Evolutionary conservation across 2,888 invertebrate genomes (phyloP), one percentile per base, ranked within the genome.

Genomic region (Leuctra nigra): DNA sequence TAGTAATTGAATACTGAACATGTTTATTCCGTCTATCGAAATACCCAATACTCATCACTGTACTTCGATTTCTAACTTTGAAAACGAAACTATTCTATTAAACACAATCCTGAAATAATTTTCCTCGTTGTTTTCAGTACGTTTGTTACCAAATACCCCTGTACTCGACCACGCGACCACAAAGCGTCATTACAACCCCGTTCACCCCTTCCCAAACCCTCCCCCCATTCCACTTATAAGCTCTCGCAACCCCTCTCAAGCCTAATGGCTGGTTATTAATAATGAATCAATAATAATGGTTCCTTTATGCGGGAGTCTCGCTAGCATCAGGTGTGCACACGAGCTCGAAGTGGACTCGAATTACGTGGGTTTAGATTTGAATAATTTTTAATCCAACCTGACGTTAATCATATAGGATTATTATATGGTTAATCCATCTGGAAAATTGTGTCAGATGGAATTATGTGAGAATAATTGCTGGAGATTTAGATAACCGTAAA

Each of bases 211-310:
- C 39, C 44, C 14, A 6, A 11, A 39, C 39, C 39, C 39, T n/a
- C 11, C 24, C 23, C 38, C 23, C 13, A 14, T 16, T 16, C 54
- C 41, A 13, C 50, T 16, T 33, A 16, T 7, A 18, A 33, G 18
- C 36, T 11, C 35, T 14, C 18, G 14, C 16, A 35, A 3, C 38
- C 29, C 29, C 56, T 13, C 36, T 4, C 46, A 35, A 16, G 52
- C 48, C 57, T 59, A 56, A 59, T 59, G 59, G 59, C 56, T 53
- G 48, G 59, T 54, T 59, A 59, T 59, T 59, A 56, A 59, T 59
- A 59, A 56, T 59, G 56, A 59, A 59, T 59, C 59, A 54, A 59
- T 59, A 59, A 41, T 59, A 56, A 59, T 56, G 56, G 48, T 53
- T 47, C 54, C 50, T 38, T 36, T 54, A 24, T 29, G 18, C 48